Percentiles rank a stretch among this genome's conserved stretches.
Evolutionary conservation across 2,797 vertebrate species (phyloP).

Genomic region (Dermochelys coriacea): DNA sequence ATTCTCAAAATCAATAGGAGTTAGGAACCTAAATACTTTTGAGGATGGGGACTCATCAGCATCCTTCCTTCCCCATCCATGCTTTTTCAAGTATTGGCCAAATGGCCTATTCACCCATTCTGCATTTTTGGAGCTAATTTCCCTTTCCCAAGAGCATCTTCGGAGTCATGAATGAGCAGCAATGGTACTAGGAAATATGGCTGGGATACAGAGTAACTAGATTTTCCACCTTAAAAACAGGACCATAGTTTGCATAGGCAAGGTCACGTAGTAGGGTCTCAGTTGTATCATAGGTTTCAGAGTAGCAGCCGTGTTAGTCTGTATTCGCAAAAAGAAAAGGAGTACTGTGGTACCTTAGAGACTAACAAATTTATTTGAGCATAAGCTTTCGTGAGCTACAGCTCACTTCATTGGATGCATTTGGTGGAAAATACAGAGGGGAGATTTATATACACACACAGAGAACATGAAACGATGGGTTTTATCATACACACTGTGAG

Average conservation of each 20-base stretch:
- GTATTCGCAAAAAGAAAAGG: no score
- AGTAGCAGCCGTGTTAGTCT: no score
- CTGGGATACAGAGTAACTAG: fast-evolving
- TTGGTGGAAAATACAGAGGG: no score
- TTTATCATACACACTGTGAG: no score
- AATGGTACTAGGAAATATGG: neutral
- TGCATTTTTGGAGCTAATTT: neutral
- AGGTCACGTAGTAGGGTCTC: neutral
- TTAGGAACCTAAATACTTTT: neutral
- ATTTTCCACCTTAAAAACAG: neutral
- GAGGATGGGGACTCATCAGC: neutral
- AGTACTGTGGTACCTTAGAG: no score
- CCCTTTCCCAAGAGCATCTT: neutral
- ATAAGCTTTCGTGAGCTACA: no score
- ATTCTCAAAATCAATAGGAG: neutral
- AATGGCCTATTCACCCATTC: neutral
- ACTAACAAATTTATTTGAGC: no score
- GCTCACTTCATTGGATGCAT: no score
- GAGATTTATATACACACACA: no score
- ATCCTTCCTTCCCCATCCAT: neutral
- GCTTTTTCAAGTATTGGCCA: neutral
- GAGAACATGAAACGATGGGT: no score
- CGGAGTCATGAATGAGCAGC: neutral
- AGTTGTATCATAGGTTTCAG: no score
- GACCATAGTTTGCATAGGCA: neutral